These are phyloP conservation scores for Nestor notabilis DNA, from an alignment of 2,113 vertebrate species.

Conservation along the genomic window DNA sequence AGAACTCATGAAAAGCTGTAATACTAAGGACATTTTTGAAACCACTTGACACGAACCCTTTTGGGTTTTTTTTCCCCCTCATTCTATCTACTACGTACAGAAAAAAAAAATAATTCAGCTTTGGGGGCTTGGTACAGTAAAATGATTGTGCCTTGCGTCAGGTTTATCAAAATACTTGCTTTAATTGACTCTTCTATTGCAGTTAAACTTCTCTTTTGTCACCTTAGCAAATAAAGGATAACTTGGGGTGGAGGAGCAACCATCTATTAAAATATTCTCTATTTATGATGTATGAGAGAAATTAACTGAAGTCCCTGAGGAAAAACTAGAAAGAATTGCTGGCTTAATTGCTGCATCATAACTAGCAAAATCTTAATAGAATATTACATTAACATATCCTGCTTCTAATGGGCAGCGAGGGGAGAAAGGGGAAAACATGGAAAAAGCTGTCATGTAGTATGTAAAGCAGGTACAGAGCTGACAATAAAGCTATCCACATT, in stretches of 20 bases:
- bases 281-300: background rate
- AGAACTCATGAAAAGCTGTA: background rate
- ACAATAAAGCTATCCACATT: background rate
- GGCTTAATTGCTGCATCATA: background rate
- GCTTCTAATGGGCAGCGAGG: background rate
- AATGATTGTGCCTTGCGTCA: background rate
- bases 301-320: background rate
- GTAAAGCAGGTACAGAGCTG: background rate
- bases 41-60: accelerated
- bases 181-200: background rate
- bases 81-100: background rate
- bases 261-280: background rate
- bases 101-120: background rate
- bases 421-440: background rate
- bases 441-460: background rate
- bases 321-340: background rate
- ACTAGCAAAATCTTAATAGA: background rate
- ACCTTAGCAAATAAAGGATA: background rate
- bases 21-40: background rate
- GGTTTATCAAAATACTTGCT: background rate
- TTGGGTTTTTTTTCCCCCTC: background rate
- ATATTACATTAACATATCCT: background rate
- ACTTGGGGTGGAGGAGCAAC: background rate
- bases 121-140: background rate
- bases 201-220: background rate